These are phyloP conservation scores for Crematogaster levior DNA, from an alignment of 2,888 invertebrate genomes.

Conservation along the genomic window DNA sequence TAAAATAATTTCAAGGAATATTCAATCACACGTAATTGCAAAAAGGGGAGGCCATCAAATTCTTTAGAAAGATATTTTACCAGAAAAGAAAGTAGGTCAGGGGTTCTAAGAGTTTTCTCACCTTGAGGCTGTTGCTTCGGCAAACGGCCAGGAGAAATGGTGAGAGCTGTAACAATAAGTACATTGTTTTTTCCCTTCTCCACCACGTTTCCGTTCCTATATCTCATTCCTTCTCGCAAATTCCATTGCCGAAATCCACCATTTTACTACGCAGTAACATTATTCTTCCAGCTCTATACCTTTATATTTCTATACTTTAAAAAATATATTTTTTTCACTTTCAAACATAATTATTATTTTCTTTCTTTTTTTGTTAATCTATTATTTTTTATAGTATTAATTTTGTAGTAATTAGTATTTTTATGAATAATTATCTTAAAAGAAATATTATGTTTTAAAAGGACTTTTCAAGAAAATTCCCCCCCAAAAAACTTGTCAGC, in stretches of 20 bases:
- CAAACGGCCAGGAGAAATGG: constrained; percentile 41
- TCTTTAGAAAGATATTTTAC: constrained; percentile 38
- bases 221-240: constrained; percentile 11
- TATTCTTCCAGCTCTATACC: background rate
- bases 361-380: background rate
- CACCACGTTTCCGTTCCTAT: constrained; percentile 11
- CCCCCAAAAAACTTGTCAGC: no score
- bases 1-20: constrained; percentile 7
- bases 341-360: no score
- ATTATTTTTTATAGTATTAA: background rate
- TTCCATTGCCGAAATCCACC: constrained; percentile 14
- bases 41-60: constrained; percentile 19
- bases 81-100: constrained; percentile 54
- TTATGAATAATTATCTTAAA: background rate
- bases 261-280: background rate
- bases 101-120: constrained; percentile 42
- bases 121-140: constrained; percentile 50
- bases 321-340: background rate
- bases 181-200: constrained; percentile 37
- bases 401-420: no score
- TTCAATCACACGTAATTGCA: background rate
- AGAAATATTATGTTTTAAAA: no score
- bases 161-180: constrained; percentile 29
- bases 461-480: no score
- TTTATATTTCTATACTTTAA: background rate